Evolutionary conservation across 23 tunicate species (phyloP).

Genomic region (Styela plicata): DNA sequence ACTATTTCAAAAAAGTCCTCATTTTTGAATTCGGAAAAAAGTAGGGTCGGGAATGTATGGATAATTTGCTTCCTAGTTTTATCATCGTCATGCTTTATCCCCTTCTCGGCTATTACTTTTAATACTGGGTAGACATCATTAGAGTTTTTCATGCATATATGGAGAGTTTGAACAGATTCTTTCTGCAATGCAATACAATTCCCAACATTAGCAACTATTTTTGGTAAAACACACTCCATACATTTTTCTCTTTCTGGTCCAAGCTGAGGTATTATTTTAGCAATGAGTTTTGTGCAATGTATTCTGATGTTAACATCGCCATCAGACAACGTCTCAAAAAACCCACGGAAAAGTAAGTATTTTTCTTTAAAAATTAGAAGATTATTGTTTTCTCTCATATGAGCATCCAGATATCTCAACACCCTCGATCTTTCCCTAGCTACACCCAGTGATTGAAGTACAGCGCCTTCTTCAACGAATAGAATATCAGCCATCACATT

Average conservation of each 20-base stretch:
- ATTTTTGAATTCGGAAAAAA: conserved; percentile 74
- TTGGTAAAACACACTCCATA: conserved; percentile 52
- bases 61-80: conserved; percentile 47
- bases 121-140: conserved; percentile 44
- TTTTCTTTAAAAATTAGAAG: conserved; percentile 58
- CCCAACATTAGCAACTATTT: conserved; percentile 65
- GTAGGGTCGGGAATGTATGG: conserved; percentile 65
- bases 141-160: conserved; percentile 88
- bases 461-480: conserved; percentile 44
- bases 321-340: conserved; percentile 50
- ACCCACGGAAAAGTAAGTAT: conserved; percentile 48
- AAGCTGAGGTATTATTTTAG: conserved; percentile 75
- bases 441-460: conserved; percentile 32
- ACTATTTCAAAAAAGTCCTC: conserved; percentile 93
- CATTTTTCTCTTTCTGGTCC: conserved; percentile 57
- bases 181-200: conserved; percentile 40
- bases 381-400: conserved; percentile 59
- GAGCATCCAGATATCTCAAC: conserved; percentile 46
- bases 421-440: conserved; percentile 39
- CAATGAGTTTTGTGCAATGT: conserved; percentile 66
- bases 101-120: conserved; percentile 55
- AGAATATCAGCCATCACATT: conserved; percentile 64
- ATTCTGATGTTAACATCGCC: conserved; percentile 24
- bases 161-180: conserved; percentile 83
- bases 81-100: conserved; percentile 49